A percentile compares a stretch with the other conserved stretches of the same genome.
phyloP scores from a whole-genome alignment of 2,888 invertebrate species.

The Lydus trimaculatus region DNA sequence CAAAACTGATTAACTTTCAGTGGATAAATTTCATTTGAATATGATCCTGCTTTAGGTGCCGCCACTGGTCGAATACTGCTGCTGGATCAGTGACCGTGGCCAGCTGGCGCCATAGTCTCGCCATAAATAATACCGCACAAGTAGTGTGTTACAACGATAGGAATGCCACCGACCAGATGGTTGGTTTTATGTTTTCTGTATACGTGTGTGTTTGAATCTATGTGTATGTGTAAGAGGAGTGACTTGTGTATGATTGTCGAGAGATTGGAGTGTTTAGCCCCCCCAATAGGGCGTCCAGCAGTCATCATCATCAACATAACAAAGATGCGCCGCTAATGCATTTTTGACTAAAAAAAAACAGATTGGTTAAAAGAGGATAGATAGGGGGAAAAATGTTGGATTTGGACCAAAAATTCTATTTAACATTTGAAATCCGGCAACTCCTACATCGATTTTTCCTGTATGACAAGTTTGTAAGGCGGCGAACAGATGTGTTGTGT shows the following conservation, averaged over 20 bases:
- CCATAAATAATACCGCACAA: slow-evolving; percentile 63
- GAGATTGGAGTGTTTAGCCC: background rate
- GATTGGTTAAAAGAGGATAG: background rate
- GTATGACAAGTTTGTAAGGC: background rate
- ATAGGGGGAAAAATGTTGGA: background rate
- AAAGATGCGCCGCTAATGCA: slow-evolving; percentile 6
- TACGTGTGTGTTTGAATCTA: background rate
- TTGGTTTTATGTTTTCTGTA: slow-evolving; percentile 40
- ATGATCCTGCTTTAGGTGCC: background rate
- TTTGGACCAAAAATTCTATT: background rate
- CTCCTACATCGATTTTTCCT: slow-evolving; percentile 1
- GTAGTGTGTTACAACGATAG: slow-evolving; percentile 52
- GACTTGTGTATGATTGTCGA: too few relatives aligned
- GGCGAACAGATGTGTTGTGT: background rate
- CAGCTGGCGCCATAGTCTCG: slow-evolving; percentile 61
- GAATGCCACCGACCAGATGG: slow-evolving; percentile 60
- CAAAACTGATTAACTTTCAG: too few relatives aligned
- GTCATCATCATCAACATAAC: background rate
- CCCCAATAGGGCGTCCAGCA: background rate
- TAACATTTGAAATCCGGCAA: background rate
- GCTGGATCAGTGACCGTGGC: slow-evolving; percentile 62
- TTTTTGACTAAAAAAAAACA: background rate
- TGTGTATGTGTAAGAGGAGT: background rate
- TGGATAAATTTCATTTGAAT: too few relatives aligned
- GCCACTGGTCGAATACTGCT: slow-evolving; percentile 30